These are phyloP conservation scores for Gymnoscopelus braueri DNA, from an alignment of 2,797 vertebrate genomes.

Conservation along the genomic window DNA sequence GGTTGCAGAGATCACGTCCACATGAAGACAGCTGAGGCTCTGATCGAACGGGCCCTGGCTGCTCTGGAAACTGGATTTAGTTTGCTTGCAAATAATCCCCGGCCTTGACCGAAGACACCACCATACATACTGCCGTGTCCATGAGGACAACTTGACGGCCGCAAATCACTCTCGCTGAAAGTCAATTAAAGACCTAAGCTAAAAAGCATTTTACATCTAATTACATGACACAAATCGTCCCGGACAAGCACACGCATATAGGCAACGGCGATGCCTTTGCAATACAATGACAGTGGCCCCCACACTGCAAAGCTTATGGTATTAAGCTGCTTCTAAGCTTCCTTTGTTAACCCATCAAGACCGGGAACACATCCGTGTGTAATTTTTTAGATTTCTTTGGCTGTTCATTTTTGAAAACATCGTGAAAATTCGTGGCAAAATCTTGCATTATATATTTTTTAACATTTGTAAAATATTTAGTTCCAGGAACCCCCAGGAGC, in stretches of 20 bases:
- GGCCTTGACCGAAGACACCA: slow-evolving; percentile 70
- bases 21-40: slow-evolving; percentile 32
- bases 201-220: slow-evolving; percentile 78
- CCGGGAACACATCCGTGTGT: too few species aligned
- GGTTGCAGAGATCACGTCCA: slow-evolving; percentile 40
- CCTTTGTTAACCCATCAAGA: too few species aligned
- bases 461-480: too few species aligned
- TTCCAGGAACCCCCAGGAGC: too few species aligned
- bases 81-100: slow-evolving; percentile 71
- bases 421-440: too few species aligned
- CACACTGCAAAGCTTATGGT: slow-evolving; percentile 43
- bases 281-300: slow-evolving; percentile 56
- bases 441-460: too few species aligned
- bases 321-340: slow-evolving; percentile 40
- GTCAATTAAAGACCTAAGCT: slow-evolving; percentile 77
- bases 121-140: slow-evolving; percentile 25
- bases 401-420: too few species aligned
- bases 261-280: slow-evolving; percentile 57
- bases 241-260: slow-evolving; percentile 67
- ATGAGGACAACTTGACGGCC: slow-evolving; percentile 56
- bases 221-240: slow-evolving; percentile 75
- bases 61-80: slow-evolving; percentile 64
- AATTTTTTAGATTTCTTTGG: too few species aligned
- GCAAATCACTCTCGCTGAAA: slow-evolving; percentile 73
- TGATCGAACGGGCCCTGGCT: slow-evolving; percentile 54